These are phyloP conservation scores for Syrphus vitripennis DNA, from an alignment of 2,888 invertebrate genomes.

Conservation along the genomic window DNA sequence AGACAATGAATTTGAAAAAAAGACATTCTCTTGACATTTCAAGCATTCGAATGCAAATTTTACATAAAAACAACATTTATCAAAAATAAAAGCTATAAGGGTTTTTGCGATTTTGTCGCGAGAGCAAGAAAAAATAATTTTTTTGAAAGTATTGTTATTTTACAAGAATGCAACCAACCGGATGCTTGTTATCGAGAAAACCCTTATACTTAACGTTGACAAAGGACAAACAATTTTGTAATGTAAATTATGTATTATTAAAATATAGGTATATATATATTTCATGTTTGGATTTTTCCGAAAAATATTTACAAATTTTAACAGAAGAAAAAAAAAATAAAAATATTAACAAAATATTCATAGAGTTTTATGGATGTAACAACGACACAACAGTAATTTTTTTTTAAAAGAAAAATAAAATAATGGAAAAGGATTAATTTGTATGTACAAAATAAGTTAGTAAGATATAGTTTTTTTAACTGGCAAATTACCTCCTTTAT, in stretches of 20 bases:
- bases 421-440: constrained; percentile 40
- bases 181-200: background rate
- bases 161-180: background rate
- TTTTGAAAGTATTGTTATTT: background rate
- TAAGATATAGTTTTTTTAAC: background rate
- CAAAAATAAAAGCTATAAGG: background rate
- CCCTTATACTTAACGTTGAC: constrained; percentile 13
- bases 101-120: background rate
- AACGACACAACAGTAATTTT: constrained; percentile 49
- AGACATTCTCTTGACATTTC: constrained; percentile 56
- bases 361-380: constrained; percentile 38
- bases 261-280: background rate
- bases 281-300: constrained; percentile 4
- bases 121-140: background rate
- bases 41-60: constrained; percentile 63
- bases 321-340: constrained; percentile 29
- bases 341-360: background rate
- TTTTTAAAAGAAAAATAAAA: constrained; percentile 18
- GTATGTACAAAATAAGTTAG: constrained; percentile 29
- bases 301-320: constrained; percentile 62
- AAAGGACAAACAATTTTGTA: constrained; percentile 6
- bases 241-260: constrained; percentile 1
- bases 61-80: constrained; percentile 10
- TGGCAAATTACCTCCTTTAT: constrained; percentile 90
- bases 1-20: constrained; percentile 13